Evolutionary conservation across 2,797 vertebrate genomes (phyloP).

Genomic region (Saxicola maurus): DNA sequence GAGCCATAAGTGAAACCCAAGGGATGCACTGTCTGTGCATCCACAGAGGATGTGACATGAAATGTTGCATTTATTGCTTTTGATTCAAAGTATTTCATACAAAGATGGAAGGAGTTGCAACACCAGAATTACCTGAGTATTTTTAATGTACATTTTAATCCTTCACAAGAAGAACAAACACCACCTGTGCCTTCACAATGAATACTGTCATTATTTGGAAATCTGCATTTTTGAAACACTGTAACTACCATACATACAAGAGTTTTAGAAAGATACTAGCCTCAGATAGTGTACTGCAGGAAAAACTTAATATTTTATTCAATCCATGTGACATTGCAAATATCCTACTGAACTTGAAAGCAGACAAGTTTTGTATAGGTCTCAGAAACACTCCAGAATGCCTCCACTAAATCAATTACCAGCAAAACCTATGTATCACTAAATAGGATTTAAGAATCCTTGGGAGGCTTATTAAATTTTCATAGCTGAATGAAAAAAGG

Average conservation of each 20-base stretch:
- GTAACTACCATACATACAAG: neutral
- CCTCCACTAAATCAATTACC: neutral
- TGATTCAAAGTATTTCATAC: neutral
- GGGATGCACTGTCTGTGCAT: rapidly evolving
- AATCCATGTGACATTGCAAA: neutral
- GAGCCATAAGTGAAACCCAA: neutral
- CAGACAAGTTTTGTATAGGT: neutral
- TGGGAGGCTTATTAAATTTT: neutral
- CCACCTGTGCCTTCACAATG: neutral
- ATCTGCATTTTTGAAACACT: neutral
- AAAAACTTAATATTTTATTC: neutral
- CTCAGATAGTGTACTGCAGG: neutral
- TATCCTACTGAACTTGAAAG: neutral
- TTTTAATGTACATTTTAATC: neutral
- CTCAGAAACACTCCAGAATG: neutral
- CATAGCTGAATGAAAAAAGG: neutral
- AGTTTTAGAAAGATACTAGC: neutral
- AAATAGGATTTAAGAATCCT: neutral
- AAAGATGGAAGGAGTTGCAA: neutral
- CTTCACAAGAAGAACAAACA: neutral
- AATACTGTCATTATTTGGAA: neutral
- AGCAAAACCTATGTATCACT: neutral
- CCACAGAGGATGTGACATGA: neutral
- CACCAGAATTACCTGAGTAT: neutral
- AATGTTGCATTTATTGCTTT: neutral